Evolutionary conservation across 1,140 invertebrate species (phyloP), one percentile per base, ranked within the genome.

Genomic region (Drosophila nikananu): DNA sequence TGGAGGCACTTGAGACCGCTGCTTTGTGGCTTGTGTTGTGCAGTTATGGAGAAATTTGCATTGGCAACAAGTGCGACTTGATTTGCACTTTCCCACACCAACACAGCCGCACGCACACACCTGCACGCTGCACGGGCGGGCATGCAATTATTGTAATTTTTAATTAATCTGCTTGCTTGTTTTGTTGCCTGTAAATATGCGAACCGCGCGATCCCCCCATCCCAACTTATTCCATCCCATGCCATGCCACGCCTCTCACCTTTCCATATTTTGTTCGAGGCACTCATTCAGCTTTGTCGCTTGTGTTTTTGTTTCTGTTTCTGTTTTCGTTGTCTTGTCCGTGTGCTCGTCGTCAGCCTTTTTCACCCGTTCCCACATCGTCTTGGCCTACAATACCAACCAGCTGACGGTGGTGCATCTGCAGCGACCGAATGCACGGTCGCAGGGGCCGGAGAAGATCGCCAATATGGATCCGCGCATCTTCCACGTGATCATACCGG

Each of bases 371-470:
- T 94, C 94, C 82, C 95, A 96, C 91, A 93, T 96, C 71, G 86
- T 96, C 35, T 95, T 95, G 83, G 95, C 95, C 46, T 96, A 96
- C 82, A 95, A 95, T 86, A 95, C 96, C 79, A 95, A 95, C 83
- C 95, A 95, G 91, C 86, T 96, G 60, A 96, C 95, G 41, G 93
- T 95, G 75, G 93, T 96, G 23, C 94, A 95, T 91, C 95, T 96
- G 80, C 94, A 94, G 39, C 96, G 96, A 91, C 94, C 94, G 73
- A 93, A 89, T 74, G 57, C 92, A 6, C 95, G 94, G 64, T 84
- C 93, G 80, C 92, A 94, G 91, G 78, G 93, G 77, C 93, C 95
- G 89, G 94, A 96, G 80, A 95, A 95, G 94, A 94, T 96, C 86
- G 91, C 83, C 83, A 92, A 94, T 92, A 94, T 95, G 83, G 95